phyloP scores from a whole-genome alignment of 2,888 invertebrate genomes.

The Suillia variegata region DNA sequence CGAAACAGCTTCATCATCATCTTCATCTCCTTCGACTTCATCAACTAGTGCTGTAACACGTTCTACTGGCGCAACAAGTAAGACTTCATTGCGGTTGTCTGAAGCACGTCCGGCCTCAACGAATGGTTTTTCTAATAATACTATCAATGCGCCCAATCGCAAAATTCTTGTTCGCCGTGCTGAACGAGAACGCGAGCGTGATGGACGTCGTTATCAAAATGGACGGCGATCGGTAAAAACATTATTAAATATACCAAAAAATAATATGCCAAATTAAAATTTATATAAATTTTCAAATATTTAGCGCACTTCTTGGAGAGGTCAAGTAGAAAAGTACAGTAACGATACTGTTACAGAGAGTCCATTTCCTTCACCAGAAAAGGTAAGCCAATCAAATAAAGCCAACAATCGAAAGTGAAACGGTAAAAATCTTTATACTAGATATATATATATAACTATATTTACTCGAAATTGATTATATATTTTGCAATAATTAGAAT shows the following conservation, averaged over 20 bases:
- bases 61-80: slow-evolving; percentile 34
- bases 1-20: slow-evolving; percentile 25
- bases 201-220: slow-evolving; percentile 12
- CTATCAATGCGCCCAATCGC: neutral
- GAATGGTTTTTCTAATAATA: slow-evolving; percentile 12
- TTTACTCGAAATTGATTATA: too few relatives aligned
- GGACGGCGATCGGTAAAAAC: slow-evolving; percentile 5
- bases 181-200: slow-evolving; percentile 24
- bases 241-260: too few relatives aligned
- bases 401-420: too few relatives aligned
- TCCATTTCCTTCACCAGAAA: slow-evolving; percentile 52
- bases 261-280: too few relatives aligned
- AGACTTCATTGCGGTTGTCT: slow-evolving; percentile 13
- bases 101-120: neutral
- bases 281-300: too few relatives aligned
- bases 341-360: slow-evolving; percentile 55
- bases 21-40: slow-evolving; percentile 25
- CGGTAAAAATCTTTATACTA: neutral
- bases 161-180: slow-evolving; percentile 6
- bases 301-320: too few relatives aligned
- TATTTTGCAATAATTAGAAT: too few relatives aligned
- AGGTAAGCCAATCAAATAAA: slow-evolving; percentile 29
- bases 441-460: too few relatives aligned
- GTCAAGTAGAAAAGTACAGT: slow-evolving; percentile 47
- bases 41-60: slow-evolving; percentile 24